Conservation (phyloP, 2,113 vertebrate species). For the Ageneiosus marmoratus region DNA sequence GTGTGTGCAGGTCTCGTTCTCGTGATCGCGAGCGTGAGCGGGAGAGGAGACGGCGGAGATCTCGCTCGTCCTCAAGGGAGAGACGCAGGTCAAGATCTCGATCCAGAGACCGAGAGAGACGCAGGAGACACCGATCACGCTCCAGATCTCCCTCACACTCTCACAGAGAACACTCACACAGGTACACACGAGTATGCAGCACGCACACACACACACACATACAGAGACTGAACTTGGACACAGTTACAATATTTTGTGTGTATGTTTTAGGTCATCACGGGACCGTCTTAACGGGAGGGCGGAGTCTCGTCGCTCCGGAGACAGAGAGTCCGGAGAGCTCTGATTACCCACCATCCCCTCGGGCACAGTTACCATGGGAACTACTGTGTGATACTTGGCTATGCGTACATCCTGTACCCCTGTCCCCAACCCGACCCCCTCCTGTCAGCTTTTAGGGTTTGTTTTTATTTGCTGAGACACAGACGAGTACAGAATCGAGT, state of each 20-base stretch:
- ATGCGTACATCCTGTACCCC: not conserved
- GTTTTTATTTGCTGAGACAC: not conserved
- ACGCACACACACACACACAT: not conserved
- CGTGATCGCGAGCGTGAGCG: conserved; percentile 85
- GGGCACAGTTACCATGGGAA: conserved; percentile 14
- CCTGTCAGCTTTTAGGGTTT: not conserved
- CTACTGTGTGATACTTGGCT: conserved; percentile 17
- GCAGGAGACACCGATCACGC: conserved; percentile 48
- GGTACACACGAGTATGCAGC: conserved; percentile 9
- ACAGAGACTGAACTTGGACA: not conserved
- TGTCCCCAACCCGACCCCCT: not conserved
- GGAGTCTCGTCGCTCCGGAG: conserved; percentile 80
- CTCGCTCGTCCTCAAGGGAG: conserved; percentile 69
- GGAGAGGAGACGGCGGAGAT: conserved; percentile 80
- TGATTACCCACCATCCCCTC: conserved; percentile 64
- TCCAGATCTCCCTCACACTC: conserved; percentile 49
- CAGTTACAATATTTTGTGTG: not conserved
- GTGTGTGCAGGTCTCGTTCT: conserved; percentile 81
- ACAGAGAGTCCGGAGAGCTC: conserved; percentile 89
- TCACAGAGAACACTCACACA: conserved; percentile 51
- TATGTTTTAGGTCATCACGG: conserved; percentile 80
- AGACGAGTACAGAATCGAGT: not conserved
- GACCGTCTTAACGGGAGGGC: conserved; percentile 83
- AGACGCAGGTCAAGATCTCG: conserved; percentile 83
- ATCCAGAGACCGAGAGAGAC: conserved; percentile 53